phyloP scores from a whole-genome alignment of 2,888 invertebrate genomes.

The Leptodirus hochenwartii region DNA sequence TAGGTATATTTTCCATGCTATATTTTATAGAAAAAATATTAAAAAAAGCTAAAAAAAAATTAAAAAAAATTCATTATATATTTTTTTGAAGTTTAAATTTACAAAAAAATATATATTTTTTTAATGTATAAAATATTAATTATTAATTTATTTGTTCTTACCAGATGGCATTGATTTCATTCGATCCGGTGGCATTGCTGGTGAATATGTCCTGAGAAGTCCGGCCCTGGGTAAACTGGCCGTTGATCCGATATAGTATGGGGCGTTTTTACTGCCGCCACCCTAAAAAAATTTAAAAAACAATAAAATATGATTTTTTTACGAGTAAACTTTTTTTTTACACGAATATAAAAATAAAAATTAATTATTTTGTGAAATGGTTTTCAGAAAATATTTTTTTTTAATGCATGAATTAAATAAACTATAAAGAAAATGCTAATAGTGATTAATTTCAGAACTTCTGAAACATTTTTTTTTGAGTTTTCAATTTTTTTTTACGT shows the following conservation, averaged over 20 bases:
- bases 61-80: neutral
- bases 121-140: no score
- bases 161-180: slow-evolving; percentile 33
- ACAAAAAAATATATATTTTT: no score
- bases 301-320: no score
- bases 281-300: slow-evolving; percentile 24
- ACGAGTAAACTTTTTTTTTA: no score
- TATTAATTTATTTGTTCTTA: slow-evolving; percentile 20
- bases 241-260: slow-evolving; percentile 53
- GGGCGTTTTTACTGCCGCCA: slow-evolving; percentile 36
- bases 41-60: neutral
- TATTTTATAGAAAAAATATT: neutral
- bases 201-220: slow-evolving; percentile 48
- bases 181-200: slow-evolving; percentile 41
- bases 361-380: no score
- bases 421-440: no score
- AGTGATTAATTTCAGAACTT: no score
- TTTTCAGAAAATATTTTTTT: no score
- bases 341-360: no score
- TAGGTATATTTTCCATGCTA: neutral
- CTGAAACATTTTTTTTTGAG: no score
- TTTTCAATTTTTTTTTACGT: no score
- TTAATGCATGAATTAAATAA: no score
- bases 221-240: slow-evolving; percentile 47
- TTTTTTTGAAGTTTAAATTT: slow-evolving; percentile 2